Conservation (phyloP, 2,797 vertebrate species). For the Semaprochilodus insignis region DNA sequence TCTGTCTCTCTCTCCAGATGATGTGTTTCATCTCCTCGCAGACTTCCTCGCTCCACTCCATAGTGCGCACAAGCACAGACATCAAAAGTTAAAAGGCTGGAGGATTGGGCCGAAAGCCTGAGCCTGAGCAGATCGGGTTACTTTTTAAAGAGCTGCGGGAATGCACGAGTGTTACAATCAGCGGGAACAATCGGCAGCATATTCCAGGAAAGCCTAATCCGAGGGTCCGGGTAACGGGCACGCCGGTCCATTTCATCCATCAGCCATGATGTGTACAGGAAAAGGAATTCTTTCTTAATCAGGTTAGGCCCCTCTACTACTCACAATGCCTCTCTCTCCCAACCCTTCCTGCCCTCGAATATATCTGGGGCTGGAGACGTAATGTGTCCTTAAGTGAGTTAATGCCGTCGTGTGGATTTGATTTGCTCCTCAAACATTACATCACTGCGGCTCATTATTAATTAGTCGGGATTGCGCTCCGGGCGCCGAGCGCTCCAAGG, state of each 20-base stretch:
- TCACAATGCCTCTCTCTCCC: conserved; percentile 55
- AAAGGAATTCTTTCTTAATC: conserved; percentile 69
- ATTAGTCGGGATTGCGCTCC: conserved; percentile 58
- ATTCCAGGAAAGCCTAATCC: conserved; percentile 68
- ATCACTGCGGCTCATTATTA: conserved; percentile 64
- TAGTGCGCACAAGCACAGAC: conserved; percentile 46
- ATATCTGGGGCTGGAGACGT: conserved; percentile 60
- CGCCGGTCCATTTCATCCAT: conserved; percentile 64
- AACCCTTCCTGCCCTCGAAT: conserved; percentile 50
- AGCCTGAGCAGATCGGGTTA: conserved; percentile 59
- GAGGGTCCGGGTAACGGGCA: conserved; percentile 59
- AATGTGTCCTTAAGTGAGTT: conserved; percentile 71
- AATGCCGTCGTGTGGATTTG: conserved; percentile 57
- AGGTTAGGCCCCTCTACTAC: conserved; percentile 60
- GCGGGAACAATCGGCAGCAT: conserved; percentile 65
- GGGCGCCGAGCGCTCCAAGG: conserved; percentile 45
- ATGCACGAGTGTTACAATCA: conserved; percentile 68
- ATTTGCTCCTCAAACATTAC: conserved; percentile 67
- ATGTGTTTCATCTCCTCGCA: conserved; percentile 51
- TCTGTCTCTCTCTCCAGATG: background rate
- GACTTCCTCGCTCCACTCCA: conserved; percentile 18
- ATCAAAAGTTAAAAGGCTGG: conserved; percentile 63
- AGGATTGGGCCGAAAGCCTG: conserved; percentile 54
- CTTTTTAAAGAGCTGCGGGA: conserved; percentile 69
- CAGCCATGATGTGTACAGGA: conserved; percentile 66